Base-by-base conservation (phyloP, 2,113 vertebrate genomes). In the Pomatorhinus ruficollis region DNA sequence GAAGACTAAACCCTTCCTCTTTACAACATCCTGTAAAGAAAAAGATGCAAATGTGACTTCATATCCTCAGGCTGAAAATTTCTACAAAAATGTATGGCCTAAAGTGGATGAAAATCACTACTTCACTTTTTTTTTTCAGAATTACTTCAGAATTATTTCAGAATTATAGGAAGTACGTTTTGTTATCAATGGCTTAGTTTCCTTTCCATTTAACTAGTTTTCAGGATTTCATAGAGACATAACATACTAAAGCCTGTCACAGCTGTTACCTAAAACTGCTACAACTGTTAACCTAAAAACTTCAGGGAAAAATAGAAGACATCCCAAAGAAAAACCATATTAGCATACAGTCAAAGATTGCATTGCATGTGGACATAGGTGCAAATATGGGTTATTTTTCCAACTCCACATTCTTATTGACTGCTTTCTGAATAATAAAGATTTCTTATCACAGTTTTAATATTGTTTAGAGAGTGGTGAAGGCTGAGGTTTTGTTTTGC, bases 401-500 rank as follows among this genome's bases (percentile, higher is more conserved):
- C n/a, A 65, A 23, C 20, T 59, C 70, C 15, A 20, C 2, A 2
- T 35, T 40, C 21, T 42, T 61, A 59, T 66, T 90, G 59, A 35
- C 24, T 83, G 24, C 25, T 64, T 90, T 93, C 35, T 45, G 35
- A 89, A 64, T 71, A 92, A 83, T n/a, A 31, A 80, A 52, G 35
- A n/a, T 52, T 83, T 74, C 40, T 64, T 84, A 78, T 66, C 27
- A 25, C 15, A 45, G 19, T 47, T 59, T 66, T 57, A 80, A 30
- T 85, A 57, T 69, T 23, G 60, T 75, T 89, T 59, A 74, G 27
- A 96, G 45, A 70, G 30, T 63, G 42, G 60, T 63, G 83, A 75
- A 74, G 47, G 39, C 72, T 94, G 80, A 83, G 71, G 69, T 90
- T 90, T 95, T 81, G 64, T 83, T 97, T 95, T 84, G 39, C 35